Conservation (phyloP, 1,140 invertebrate species). For the fruit fly (Drosophila melanogaster) region DNA sequence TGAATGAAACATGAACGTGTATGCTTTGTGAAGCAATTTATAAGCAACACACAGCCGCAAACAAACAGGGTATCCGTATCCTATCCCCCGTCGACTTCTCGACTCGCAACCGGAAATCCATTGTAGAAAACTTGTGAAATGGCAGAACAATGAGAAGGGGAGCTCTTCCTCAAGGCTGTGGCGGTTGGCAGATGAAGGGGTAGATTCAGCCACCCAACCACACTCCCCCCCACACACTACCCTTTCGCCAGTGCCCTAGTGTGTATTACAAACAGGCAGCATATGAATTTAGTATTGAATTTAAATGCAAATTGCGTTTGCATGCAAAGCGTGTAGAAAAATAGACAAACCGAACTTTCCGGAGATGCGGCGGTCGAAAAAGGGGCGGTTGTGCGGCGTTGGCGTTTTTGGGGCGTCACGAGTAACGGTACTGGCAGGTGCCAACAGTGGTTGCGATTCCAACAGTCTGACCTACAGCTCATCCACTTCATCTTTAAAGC, state of each 20-base stretch:
- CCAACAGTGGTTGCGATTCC: slow-evolving; percentile 28
- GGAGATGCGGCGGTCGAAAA: too few species aligned
- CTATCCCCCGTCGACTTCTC: neutral
- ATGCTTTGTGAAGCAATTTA: slow-evolving; percentile 74
- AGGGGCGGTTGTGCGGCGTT: too few species aligned
- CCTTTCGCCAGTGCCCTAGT: slow-evolving; percentile 39
- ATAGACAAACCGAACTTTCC: slow-evolving; percentile 48
- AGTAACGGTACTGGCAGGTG: slow-evolving; percentile 25
- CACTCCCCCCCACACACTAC: neutral
- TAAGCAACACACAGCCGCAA: slow-evolving; percentile 52
- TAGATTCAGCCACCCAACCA: too few species aligned
- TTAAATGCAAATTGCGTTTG: slow-evolving; percentile 82
- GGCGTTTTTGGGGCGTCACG: too few species aligned
- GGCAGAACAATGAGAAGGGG: slow-evolving; percentile 65
- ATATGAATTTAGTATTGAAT: slow-evolving; percentile 83
- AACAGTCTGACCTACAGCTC: slow-evolving; percentile 14
- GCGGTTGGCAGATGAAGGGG: neutral
- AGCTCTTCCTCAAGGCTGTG: slow-evolving; percentile 13
- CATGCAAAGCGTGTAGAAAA: slow-evolving; percentile 77
- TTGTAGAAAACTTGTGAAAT: slow-evolving; percentile 80
- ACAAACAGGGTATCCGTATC: slow-evolving; percentile 31
- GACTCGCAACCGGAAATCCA: slow-evolving; percentile 69
- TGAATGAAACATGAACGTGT: slow-evolving; percentile 80
- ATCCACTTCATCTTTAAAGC: slow-evolving; percentile 34
- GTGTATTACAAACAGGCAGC: slow-evolving; percentile 73